Percentiles rank a stretch among this genome's conserved stretches.
Conservation (phyloP, 2,113 vertebrate genomes). For the Alethe diademata region DNA sequence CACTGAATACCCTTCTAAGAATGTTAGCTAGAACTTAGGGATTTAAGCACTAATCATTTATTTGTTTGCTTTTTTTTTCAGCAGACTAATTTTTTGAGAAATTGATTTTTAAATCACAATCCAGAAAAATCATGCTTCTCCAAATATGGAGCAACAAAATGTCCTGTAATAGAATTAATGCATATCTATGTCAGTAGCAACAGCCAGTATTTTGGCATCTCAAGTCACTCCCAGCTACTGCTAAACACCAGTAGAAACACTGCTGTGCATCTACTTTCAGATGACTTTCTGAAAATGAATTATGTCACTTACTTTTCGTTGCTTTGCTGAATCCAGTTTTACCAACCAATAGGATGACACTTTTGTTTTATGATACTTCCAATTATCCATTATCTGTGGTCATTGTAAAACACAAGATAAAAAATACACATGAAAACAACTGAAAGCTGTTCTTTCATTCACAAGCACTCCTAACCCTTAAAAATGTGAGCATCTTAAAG, state of each 20-base stretch:
- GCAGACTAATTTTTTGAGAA: background rate
- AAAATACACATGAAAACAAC: background rate
- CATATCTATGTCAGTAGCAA: background rate
- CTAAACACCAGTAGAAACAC: background rate
- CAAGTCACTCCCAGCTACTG: background rate
- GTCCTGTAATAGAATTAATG: background rate
- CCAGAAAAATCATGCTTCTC: background rate
- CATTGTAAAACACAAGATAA: background rate
- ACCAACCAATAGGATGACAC: slow-evolving; percentile 96
- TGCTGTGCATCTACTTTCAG: background rate
- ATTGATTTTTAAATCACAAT: background rate
- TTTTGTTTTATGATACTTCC: slow-evolving; percentile 96
- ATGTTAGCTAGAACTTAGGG: background rate
- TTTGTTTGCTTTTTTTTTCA: background rate
- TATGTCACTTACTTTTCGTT: slow-evolving; percentile 85
- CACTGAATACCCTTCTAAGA: background rate
- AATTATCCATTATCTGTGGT: slow-evolving; percentile 92
- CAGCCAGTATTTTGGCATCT: background rate
- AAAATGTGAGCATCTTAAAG: background rate
- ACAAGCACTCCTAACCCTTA: background rate
- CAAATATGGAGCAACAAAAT: background rate
- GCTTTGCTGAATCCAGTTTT: slow-evolving; percentile 93
- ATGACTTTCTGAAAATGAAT: background rate
- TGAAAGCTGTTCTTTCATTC: background rate
- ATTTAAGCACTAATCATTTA: background rate